A percentile compares a stretch with the other conserved stretches of the same genome.
These are phyloP conservation scores for Pipistrellus nathusii DNA, from an alignment of 2,797 vertebrate species.

Conservation along the genomic window DNA sequence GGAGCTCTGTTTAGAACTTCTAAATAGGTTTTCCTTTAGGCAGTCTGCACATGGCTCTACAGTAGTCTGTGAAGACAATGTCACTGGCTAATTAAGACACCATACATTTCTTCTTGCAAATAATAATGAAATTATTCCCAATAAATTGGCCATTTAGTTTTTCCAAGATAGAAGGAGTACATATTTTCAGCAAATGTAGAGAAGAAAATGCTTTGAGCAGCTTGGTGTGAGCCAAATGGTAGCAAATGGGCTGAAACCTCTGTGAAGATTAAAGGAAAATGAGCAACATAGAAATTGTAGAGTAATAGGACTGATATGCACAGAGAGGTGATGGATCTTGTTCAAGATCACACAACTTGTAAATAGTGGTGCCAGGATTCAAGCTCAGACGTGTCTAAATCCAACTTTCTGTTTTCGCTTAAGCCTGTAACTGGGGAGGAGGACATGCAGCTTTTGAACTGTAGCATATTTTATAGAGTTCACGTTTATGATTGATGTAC, in stretches of 20 bases:
- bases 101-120: not conserved
- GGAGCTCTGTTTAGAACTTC: slow-evolving; percentile 3
- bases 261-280: not conserved
- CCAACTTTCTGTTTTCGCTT: too few species aligned
- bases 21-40: not conserved
- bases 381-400: too few species aligned
- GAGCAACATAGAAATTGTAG: not conserved
- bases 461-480: too few species aligned
- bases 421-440: too few species aligned
- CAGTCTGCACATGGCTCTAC: not conserved
- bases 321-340: too few species aligned
- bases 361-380: too few species aligned
- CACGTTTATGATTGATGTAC: too few species aligned
- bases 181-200: not conserved
- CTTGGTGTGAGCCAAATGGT: not conserved
- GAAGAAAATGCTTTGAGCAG: not conserved
- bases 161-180: not conserved
- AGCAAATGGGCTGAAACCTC: not conserved
- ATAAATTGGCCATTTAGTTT: slow-evolving; percentile 13
- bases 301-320: not conserved
- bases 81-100: not conserved
- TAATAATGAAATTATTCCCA: not conserved
- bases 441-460: too few species aligned
- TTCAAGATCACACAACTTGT: too few species aligned
- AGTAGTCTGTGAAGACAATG: not conserved